Evolutionary conservation across 2,797 vertebrate species (phyloP), one percentile per base, ranked within the genome.

Genomic region (Eurystomus glaucurus): DNA sequence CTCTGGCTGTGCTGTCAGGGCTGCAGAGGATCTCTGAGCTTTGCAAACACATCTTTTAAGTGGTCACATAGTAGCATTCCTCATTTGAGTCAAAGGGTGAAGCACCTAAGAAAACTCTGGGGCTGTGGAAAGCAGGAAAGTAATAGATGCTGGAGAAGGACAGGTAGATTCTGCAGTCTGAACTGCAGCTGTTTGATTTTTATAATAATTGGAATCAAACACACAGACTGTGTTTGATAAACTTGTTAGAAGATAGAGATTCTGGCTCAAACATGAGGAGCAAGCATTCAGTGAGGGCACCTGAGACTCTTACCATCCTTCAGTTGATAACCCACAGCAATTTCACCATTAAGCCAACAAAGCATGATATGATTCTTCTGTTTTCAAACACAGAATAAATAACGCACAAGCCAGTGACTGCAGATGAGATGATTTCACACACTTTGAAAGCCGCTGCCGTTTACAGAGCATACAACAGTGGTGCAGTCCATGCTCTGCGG

Each of bases 361-460:
- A 64, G 57, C 15, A 3, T 82, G 15, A 11, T 6, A 43, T 69
- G 46, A 13, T 62, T 61, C 50, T 28, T 23, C 0, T 5, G 22
- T 48, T 89, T 88, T n/a, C 46, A 65, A 82, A 43, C 1, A 17
- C 54, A 65, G 35, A 91, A 41, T 39, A 55, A 92, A 79, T 48
- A 61, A 41, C 26, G 21, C 4, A 3, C 12, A 23, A 46, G 26
- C 2, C 22, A 6, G 8, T 1, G 15, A 2, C 50, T 25, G 81
- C 21, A 77, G 82, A 33, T 72, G 31, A 55, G 75, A 4, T 74
- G 46, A 35, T 76, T 60, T 76, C 35, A 14, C 28, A 29, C 0
- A 1, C 4, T 37, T 16, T 14, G 31, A 50, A 52, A 69, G 37
- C 8, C 16, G 4, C 46, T 65, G 77, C 46, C 25, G 6, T 37